Percentiles rank a stretch among this genome's conserved stretches.
phyloP scores from a whole-genome alignment of 2,113 vertebrate species.

The Xiphophorus couchianus region DNA sequence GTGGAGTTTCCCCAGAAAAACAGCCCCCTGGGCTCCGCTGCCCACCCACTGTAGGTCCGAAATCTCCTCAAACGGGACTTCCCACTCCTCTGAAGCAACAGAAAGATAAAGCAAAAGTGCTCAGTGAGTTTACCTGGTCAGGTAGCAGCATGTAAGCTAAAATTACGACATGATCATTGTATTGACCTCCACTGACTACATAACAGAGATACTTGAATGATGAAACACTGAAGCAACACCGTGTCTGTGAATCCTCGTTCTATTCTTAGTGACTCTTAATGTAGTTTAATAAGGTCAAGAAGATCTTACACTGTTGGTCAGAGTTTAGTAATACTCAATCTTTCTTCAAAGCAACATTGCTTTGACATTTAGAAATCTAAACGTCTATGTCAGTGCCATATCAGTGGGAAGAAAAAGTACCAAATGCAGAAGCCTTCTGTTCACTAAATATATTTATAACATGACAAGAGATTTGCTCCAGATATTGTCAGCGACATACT shows the following conservation, averaged over 20 bases:
- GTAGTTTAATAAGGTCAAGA: neutral
- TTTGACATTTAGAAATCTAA: neutral
- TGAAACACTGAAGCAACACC: neutral
- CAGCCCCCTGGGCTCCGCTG: slow-evolving; percentile 95
- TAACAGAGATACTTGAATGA: neutral
- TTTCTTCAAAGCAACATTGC: neutral
- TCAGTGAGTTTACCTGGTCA: slow-evolving; percentile 4
- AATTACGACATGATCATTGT: neutral
- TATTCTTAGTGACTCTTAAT: neutral
- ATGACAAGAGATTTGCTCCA: neutral
- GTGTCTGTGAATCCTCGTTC: neutral
- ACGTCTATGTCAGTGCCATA: neutral
- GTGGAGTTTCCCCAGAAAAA: slow-evolving; percentile 94
- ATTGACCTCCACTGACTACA: neutral
- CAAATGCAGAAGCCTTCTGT: neutral
- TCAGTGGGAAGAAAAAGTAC: neutral
- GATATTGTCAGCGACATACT: neutral
- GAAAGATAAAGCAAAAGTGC: neutral
- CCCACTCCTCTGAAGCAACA: slow-evolving; percentile 84
- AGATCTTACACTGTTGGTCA: neutral
- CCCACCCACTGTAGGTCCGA: slow-evolving; percentile 99
- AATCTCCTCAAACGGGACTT: slow-evolving; percentile 98
- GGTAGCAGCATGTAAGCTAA: neutral
- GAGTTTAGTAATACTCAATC: too few species aligned
- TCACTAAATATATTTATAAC: neutral